Base-by-base conservation (phyloP, 2,888 invertebrate species). In the Andrena haemorrhoa region DNA sequence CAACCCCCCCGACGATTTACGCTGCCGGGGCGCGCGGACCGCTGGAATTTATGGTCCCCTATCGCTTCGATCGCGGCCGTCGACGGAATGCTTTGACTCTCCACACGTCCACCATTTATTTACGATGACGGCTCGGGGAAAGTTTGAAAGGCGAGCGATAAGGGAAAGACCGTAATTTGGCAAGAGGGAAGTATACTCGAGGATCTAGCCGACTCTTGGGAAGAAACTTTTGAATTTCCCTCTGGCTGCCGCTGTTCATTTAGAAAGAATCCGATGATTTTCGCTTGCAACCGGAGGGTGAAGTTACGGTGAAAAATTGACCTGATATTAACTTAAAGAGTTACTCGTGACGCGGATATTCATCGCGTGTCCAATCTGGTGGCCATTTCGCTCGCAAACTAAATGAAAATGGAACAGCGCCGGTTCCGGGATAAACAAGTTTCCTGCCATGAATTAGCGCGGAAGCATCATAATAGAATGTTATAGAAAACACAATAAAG, bases 41-140 rank as follows among this genome's bases (percentile, higher is more conserved):
- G n/a, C 20, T 35, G 35, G 41, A 47, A 64, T 64, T 64, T 64
- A 64, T 47, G 64, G 64, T n/a, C 10, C n/a, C 23, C 26, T 16
- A 64, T 47, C 41, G 41, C 2, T 63, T 41, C 3, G 41, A 63
- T 23, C 35, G 23, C 4, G 63, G 2, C 4, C 20, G 12, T 33
- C 7, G 1, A 31, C n/a, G n/a, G 60, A 31, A n/a, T 3, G 16
- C 35, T 20, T 35, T 35, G 61, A 61, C 8, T 61, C 20, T 20
- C 20, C 20, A 35, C n/a, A 6, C 23, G 12, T 12, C 23, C 5
- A 10, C 29, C 4, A 51, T 51, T 51, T 49, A 49, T 66, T 66
- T 51, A 23, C n/a, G n/a, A 16, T 2, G 7, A 12, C 26, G 35
- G 10, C 4, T 5, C 10, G 10, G 1, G 10, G 56, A 10, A 1